Conservation (phyloP, 2,888 invertebrate species). For the Eulithis testata region DNA sequence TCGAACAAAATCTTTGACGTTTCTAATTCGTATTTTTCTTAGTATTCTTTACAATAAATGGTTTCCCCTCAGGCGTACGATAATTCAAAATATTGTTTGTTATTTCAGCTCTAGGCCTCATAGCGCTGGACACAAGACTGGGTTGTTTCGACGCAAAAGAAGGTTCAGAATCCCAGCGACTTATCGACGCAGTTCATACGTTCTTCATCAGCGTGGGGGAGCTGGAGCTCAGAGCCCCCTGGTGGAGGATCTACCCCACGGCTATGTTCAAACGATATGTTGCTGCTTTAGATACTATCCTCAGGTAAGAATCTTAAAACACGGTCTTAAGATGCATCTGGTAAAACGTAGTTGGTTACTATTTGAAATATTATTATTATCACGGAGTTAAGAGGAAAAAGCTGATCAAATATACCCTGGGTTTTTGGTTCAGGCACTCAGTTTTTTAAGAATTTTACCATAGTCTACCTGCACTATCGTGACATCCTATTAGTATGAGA, state of each 20-base stretch:
- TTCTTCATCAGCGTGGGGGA: slow-evolving; percentile 87
- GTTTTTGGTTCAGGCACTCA: no score
- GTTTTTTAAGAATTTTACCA: no score
- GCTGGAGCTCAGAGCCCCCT: slow-evolving; percentile 86
- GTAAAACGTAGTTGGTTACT: no score
- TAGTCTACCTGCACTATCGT: no score
- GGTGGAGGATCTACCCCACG: slow-evolving; percentile 88
- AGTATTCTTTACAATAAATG: no score
- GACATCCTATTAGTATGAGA: no score
- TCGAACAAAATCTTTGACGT: no score
- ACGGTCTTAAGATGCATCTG: neutral
- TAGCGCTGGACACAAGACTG: slow-evolving; percentile 87
- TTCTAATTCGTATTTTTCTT: no score
- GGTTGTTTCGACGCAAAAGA: slow-evolving; percentile 85
- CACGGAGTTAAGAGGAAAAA: no score
- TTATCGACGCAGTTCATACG: slow-evolving; percentile 87
- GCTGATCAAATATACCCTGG: no score
- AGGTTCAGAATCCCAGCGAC: slow-evolving; percentile 84
- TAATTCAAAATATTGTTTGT: neutral
- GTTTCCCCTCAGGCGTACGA: no score
- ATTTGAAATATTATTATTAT: no score
- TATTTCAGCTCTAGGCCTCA: slow-evolving; percentile 85
- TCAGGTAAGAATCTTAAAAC: slow-evolving; percentile 74
- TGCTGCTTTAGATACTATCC: slow-evolving; percentile 87
- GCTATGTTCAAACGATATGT: slow-evolving; percentile 86